Evolutionary conservation across 2,888 invertebrate species (phyloP), one percentile per base, ranked within the genome.

Genomic region (Lepidonotus clava): DNA sequence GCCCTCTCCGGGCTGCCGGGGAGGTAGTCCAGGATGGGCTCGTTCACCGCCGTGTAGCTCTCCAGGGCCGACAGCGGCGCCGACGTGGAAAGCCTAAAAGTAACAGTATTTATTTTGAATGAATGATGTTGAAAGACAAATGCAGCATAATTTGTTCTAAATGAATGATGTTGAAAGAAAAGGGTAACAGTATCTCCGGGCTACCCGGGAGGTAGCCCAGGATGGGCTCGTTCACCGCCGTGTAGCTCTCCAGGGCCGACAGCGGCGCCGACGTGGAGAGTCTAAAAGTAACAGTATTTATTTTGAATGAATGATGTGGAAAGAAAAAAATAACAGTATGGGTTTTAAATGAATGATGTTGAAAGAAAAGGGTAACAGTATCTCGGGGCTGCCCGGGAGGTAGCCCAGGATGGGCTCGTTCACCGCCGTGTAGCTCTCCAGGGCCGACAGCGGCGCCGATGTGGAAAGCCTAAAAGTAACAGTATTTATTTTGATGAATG

Each of bases 1-100:
- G 95, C 94, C 87, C 98, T 96, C 94, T 99, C 99, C 86, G 95
- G 94, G 89, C 98, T 98, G 80, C 97, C 97, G 88, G 96, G 96
- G 88, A 96, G 95, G 94, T 99, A 99, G n/a, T 95, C 95, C 91
- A 93, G 90, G 90, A 95, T 91, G 1, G 95, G 95, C 88, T 95
- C 95, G 92, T 95, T 95, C 51, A 90, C 89, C 32, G 95, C 95
- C 24, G 87, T 87, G 87, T 90, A 91, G 34, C 51, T 80, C 38
- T 85, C 80, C 32, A 85, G 71, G 2, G 71, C 85, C 11, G 53
- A 56, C 38, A 53, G 36, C 11, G 34, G 24, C 5, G 85, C 6
- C 34, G 85, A 85, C 41, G 85, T 71, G 0, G 85, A 67, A 28
- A 85, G 40, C n/a, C 85, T 85, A 46, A 1, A 84, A 38, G 56